Conservation (phyloP, 2,797 vertebrate genomes). For the Rallus crepitans region DNA sequence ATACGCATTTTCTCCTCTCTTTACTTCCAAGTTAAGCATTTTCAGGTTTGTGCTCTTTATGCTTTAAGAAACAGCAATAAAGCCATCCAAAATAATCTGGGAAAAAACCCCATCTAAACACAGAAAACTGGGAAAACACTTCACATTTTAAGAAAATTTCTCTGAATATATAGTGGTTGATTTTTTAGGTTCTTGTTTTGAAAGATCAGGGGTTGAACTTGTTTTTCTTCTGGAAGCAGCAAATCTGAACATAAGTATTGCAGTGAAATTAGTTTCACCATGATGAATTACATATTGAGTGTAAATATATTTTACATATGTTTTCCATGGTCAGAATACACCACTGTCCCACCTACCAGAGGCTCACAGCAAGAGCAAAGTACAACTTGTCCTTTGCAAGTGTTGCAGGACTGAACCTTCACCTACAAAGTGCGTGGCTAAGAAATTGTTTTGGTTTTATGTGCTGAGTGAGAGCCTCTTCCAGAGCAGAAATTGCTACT, state of each 20-base stretch:
- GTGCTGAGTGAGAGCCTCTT: neutral
- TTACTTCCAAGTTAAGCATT: neutral
- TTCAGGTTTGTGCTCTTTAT: neutral
- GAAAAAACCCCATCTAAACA: neutral
- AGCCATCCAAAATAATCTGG: neutral
- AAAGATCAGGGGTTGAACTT: neutral
- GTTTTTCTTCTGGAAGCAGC: neutral
- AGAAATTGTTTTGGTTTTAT: neutral
- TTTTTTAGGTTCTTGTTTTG: neutral
- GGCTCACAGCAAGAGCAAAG: neutral
- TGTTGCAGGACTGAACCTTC: neutral
- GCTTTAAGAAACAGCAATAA: neutral
- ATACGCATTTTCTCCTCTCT: neutral
- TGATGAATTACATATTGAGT: neutral
- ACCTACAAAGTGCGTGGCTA: neutral
- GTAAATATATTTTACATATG: neutral
- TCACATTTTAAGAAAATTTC: neutral
- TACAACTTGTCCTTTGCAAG: neutral
- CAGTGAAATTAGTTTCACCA: neutral
- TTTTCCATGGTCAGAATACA: neutral
- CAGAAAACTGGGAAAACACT: neutral
- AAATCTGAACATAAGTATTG: neutral
- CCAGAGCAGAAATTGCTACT: neutral
- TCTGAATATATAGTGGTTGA: neutral
- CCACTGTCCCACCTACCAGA: neutral